Base-by-base conservation (phyloP, 2,113 vertebrate species). In the Petaurus breviceps region DNA sequence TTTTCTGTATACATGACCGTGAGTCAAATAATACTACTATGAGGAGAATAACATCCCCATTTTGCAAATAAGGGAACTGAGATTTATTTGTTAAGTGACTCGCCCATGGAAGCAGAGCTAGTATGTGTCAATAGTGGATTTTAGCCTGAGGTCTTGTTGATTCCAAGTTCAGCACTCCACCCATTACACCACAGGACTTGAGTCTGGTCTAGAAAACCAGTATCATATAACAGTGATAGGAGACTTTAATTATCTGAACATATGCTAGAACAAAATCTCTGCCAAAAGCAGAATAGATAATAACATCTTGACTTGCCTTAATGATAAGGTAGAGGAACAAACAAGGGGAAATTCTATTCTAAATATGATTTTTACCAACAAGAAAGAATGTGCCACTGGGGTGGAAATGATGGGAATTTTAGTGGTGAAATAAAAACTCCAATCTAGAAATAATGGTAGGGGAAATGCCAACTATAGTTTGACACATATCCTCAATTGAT, bases 261-360 rank as follows among this genome's bases (percentile, higher is more conserved):
- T 68, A 84, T 84, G 68, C 68, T 84, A 31, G 68, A 43, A 16
- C 68, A 43, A 84, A 84, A 43, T 43, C 16, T 43, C 68, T 84
- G n/a, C 68, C 68, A 84, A 84, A 84, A 84, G n/a, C 68, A 84
- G 68, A 84, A 84, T 84, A 84, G 68, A 84, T 84, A 84, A 84
- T 84, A 84, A 84, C n/a, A 84, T 84, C 68, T 84, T 84, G 19
- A 43, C 68, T 84, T 22, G 68, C n/a, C 68, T 84, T 84, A 84
- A 84, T 84, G 37, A 84, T 84, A 84, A 84, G 68, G 68, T 43
- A 43, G 68, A 84, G 19, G 68, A 84, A 84, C 68, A 84, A 84
- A 43, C 68, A 43, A 84, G 37, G 31, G 37, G 37, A 77, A 77
- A 77, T 77, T 77, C 14, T 77, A 77, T 77, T 77, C 37, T 77